Percentiles rank a stretch among this genome's conserved stretches.
Conservation (phyloP, 2,888 invertebrate species). For the Trichogramma dendrolimi region DNA sequence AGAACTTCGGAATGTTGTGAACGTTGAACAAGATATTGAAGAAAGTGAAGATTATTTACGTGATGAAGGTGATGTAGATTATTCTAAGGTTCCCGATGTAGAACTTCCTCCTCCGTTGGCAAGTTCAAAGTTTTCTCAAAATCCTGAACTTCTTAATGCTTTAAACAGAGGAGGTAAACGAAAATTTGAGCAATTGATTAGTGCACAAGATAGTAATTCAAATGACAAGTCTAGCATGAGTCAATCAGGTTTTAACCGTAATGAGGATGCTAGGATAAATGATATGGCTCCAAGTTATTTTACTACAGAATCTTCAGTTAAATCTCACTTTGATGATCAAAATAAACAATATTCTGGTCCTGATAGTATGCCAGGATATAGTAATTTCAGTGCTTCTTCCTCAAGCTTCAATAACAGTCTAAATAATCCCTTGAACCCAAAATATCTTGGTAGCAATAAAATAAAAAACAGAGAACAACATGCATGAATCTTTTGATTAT, state of each 20-base stretch:
- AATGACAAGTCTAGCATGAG: conserved; percentile 41
- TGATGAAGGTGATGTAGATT: conserved; percentile 54
- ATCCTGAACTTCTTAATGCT: conserved; percentile 46
- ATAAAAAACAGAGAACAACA: too few relatives aligned
- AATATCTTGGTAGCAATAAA: too few relatives aligned
- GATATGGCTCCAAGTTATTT: conserved; percentile 41
- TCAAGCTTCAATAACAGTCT: too few relatives aligned
- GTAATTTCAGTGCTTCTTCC: too few relatives aligned
- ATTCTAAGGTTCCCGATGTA: conserved; percentile 46
- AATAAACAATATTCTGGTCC: too few relatives aligned
- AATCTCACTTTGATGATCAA: too few relatives aligned
- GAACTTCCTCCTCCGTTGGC: conserved; percentile 50
- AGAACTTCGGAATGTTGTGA: conserved; percentile 74
- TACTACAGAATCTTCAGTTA: too few relatives aligned
- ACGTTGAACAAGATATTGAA: conserved; percentile 62
- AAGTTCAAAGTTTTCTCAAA: conserved; percentile 51
- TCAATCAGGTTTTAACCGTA: conserved; percentile 45
- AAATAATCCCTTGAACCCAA: too few relatives aligned
- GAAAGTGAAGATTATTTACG: conserved; percentile 52
- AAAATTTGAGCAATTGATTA: conserved; percentile 49
- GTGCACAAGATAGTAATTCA: conserved; percentile 44
- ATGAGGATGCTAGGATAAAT: conserved; percentile 42
- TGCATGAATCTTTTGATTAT: too few relatives aligned
- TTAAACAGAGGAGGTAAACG: conserved; percentile 48
- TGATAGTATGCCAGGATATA: too few relatives aligned